Percentiles rank a stretch among this genome's conserved stretches.
Conservation (phyloP, 2,888 invertebrate genomes). For the Scotopteryx bipunctaria region DNA sequence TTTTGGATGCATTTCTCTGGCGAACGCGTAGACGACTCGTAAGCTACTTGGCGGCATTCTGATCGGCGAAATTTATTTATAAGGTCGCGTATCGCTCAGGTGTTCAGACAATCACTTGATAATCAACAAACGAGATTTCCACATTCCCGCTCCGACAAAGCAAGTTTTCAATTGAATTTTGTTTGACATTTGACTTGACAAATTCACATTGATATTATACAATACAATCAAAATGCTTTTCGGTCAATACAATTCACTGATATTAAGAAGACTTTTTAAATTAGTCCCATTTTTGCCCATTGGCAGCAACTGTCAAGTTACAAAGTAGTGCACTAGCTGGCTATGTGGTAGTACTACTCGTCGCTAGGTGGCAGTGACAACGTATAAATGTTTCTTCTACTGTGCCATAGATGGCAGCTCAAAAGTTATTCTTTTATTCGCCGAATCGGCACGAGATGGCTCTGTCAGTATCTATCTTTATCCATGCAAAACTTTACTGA, state of each 20-base stretch:
- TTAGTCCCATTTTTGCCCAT: not conserved
- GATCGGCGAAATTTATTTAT: constrained; percentile 73
- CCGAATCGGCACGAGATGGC: not conserved
- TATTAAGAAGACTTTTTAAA: not conserved
- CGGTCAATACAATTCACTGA: rapidly evolving
- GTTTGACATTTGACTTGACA: constrained; percentile 43
- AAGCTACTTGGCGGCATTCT: constrained; percentile 83
- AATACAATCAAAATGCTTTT: not conserved
- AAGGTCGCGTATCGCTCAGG: constrained; percentile 66
- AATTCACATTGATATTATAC: not conserved
- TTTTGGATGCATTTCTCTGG: constrained; percentile 90
- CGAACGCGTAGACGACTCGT: constrained; percentile 89
- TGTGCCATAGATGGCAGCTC: constrained; percentile 44
- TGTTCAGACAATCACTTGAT: constrained; percentile 71
- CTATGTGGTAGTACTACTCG: constrained; percentile 25
- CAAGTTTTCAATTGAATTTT: constrained; percentile 43
- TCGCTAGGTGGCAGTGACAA: constrained; percentile 17
- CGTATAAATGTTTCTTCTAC: constrained; percentile 32
- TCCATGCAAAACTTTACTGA: not conserved
- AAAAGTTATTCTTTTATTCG: not conserved
- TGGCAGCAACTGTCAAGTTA: constrained; percentile 26
- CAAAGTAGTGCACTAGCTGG: constrained; percentile 20
- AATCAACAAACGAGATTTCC: constrained; percentile 74
- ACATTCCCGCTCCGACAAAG: constrained; percentile 72
- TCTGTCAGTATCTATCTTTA: not conserved